A percentile compares a stretch with the other conserved stretches of the same genome.
Evolutionary conservation across 2,888 invertebrate species (phyloP).

Genomic region (Leptopilina syphax): DNA sequence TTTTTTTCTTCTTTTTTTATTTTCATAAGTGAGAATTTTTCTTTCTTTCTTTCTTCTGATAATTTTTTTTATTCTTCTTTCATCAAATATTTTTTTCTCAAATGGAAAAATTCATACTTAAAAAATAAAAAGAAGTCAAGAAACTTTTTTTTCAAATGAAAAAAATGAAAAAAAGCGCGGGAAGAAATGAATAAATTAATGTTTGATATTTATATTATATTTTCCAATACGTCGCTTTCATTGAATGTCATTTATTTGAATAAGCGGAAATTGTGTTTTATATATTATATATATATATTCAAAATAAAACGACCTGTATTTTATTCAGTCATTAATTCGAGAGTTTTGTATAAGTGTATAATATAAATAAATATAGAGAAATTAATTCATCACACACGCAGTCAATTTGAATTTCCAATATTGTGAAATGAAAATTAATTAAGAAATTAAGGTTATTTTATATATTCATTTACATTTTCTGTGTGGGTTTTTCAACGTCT

Average conservation of each 20-base stretch:
- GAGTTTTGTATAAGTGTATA: background rate
- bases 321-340: background rate
- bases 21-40: no score
- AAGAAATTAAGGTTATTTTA: background rate
- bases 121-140: no score
- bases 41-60: no score
- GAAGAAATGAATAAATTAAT: no score
- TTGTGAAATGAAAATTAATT: slow-evolving; percentile 3
- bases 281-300: no score
- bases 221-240: background rate
- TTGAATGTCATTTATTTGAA: background rate
- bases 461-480: background rate
- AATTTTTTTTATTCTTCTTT: no score
- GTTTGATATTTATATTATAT: background rate
- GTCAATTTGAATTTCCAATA: background rate
- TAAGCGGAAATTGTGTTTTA: background rate
- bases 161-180: no score
- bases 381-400: background rate
- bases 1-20: no score
- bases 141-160: no score
- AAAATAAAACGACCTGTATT: slow-evolving; percentile 2
- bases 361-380: background rate
- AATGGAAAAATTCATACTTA: no score
- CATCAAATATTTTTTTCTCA: no score
- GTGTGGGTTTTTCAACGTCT: background rate